Evolutionary conservation across 2,797 vertebrate species (phyloP).

Genomic region (Limosa lapponica): DNA sequence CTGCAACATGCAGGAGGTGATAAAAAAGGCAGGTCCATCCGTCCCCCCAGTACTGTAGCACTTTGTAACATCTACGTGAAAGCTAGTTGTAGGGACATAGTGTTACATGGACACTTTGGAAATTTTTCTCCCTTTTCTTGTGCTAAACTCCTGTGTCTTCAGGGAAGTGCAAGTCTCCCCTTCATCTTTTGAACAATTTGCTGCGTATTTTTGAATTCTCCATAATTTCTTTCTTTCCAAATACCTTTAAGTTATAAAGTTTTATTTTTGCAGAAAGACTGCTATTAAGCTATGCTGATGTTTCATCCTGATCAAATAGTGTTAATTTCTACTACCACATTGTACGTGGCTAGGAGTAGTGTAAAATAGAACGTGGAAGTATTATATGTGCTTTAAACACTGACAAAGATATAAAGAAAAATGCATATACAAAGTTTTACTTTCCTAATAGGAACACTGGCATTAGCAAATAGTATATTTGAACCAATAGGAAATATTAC

Average conservation of each 20-base stretch:
- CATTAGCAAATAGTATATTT: conserved; percentile 57
- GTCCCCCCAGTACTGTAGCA: neutral
- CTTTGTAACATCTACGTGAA: neutral
- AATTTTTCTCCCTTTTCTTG: neutral
- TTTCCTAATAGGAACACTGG: conserved; percentile 59
- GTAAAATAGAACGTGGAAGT: neutral
- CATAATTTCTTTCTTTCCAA: neutral
- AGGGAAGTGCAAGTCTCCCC: neutral
- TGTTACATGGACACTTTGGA: neutral
- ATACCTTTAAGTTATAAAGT: conserved; percentile 35
- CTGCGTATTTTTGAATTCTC: neutral
- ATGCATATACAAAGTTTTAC: conserved; percentile 27
- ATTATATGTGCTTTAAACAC: conserved; percentile 32
- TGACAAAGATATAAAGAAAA: conserved; percentile 26
- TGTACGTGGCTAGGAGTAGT: neutral
- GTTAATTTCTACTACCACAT: conserved; percentile 42
- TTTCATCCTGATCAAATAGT: neutral
- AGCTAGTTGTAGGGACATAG: neutral
- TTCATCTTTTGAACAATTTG: neutral
- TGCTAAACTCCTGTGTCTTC: neutral
- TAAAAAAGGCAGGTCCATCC: neutral
- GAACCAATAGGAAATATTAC: conserved; percentile 65
- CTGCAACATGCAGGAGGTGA: neutral
- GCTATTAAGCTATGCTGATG: neutral
- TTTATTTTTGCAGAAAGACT: conserved; percentile 35